Evolutionary conservation across 2,113 vertebrate species (phyloP).

Genomic region (Spea bombifrons): DNA sequence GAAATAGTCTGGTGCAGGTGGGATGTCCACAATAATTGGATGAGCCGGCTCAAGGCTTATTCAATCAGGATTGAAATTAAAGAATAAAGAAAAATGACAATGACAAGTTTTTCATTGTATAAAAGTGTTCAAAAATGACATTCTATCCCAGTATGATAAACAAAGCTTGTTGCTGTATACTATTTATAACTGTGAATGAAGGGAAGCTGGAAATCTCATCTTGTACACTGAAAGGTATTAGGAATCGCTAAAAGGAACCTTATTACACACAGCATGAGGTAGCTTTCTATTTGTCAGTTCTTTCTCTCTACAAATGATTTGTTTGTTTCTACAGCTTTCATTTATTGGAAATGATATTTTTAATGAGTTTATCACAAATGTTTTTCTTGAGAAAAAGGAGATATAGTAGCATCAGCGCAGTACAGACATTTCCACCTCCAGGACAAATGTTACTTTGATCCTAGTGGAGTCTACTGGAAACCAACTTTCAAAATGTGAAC

Average conservation of each 20-base stretch:
- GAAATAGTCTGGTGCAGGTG: constrained; percentile 2
- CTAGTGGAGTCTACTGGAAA: constrained; percentile 50
- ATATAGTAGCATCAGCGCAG: constrained; percentile 42
- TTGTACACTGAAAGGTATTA: constrained; percentile 29
- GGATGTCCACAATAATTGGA: constrained; percentile 32
- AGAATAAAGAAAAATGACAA: constrained; percentile 4
- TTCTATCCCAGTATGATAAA: constrained; percentile 42
- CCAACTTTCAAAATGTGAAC: constrained; percentile 44
- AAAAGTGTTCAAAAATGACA: constrained; percentile 11
- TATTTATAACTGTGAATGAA: constrained; percentile 30
- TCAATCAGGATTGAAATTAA: neutral
- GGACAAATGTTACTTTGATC: constrained; percentile 59
- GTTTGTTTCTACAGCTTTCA: constrained; percentile 51
- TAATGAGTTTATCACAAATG: constrained; percentile 55
- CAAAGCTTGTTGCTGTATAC: constrained; percentile 22
- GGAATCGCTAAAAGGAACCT: constrained; percentile 37
- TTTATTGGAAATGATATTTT: constrained; percentile 59
- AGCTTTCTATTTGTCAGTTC: constrained; percentile 40
- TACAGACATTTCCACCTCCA: constrained; percentile 47
- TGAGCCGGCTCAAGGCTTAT: constrained; percentile 30
- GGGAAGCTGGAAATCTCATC: constrained; percentile 17
- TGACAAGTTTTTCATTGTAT: constrained; percentile 30
- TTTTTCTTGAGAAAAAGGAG: constrained; percentile 54
- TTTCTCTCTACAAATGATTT: constrained; percentile 46
- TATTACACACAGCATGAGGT: constrained; percentile 31